Conservation (phyloP, 2,113 vertebrate genomes). For the Ceyx cyanopectus region DNA sequence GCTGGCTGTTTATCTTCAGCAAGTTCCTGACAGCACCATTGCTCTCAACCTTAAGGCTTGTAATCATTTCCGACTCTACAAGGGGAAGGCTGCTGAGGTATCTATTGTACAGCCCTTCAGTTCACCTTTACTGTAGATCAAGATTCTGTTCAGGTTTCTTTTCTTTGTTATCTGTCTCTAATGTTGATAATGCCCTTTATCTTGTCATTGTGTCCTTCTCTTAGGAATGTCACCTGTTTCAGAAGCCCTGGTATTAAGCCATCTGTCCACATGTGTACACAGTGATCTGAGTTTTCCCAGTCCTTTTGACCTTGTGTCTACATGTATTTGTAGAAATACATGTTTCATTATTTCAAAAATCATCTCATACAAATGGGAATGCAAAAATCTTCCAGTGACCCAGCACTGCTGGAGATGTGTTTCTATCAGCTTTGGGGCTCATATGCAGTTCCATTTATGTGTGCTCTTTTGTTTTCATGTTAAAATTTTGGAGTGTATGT, state of each 20-base stretch:
- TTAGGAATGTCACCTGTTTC: not conserved
- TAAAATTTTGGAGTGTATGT: slow-evolving; percentile 37
- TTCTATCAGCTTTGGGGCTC: not conserved
- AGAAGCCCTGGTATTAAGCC: not conserved
- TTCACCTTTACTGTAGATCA: not conserved
- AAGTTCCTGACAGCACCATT: slow-evolving; percentile 94
- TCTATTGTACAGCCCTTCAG: not conserved
- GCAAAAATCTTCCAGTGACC: not conserved
- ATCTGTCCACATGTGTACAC: not conserved
- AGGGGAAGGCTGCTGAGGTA: slow-evolving; percentile 97
- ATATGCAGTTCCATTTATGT: not conserved
- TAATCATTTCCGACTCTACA: slow-evolving; percentile 96
- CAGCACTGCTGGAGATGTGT: not conserved
- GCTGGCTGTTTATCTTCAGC: slow-evolving; percentile 94
- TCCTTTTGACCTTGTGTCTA: not conserved
- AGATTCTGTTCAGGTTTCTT: not conserved
- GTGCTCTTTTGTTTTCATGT: not conserved
- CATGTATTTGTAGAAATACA: not conserved
- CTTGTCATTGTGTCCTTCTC: not conserved
- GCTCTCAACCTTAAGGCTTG: slow-evolving; percentile 98
- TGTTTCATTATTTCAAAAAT: not conserved
- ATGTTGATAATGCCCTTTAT: not conserved
- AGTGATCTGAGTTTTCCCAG: not conserved
- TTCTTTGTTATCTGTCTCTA: not conserved
- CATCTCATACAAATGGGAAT: not conserved